phyloP scores from a whole-genome alignment of 2,888 invertebrate genomes.

The Leptothorax acervorum region DNA sequence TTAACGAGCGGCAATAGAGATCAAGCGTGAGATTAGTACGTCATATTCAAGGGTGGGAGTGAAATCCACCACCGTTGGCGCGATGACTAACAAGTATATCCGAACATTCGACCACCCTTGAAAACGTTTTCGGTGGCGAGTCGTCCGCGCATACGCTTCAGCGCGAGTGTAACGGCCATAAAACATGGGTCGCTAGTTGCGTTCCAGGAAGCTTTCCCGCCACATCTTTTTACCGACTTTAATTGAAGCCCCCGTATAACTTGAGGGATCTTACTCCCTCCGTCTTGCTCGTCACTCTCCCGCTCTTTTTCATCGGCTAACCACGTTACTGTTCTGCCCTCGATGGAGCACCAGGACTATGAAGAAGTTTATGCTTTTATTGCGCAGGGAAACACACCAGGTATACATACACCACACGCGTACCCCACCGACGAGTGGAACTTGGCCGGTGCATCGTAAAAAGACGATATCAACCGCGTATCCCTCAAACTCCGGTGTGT shows the following conservation, averaged over 20 bases:
- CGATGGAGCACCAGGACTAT: conserved; percentile 72
- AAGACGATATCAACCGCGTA: conserved; percentile 66
- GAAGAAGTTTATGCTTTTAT: conserved; percentile 81
- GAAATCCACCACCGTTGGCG: background rate
- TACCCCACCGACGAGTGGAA: conserved; percentile 7
- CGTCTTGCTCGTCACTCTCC: conserved; percentile 29
- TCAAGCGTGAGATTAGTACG: conserved; percentile 39
- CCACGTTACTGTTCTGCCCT: conserved; percentile 63
- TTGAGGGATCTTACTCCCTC: conserved; percentile 73
- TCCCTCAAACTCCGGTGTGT: conserved; percentile 57
- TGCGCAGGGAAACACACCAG: conserved; percentile 67
- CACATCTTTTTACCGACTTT: conserved; percentile 76
- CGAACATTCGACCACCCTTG: conserved; percentile 3
- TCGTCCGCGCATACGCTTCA: conserved; percentile 41
- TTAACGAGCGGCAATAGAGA: conserved; percentile 47
- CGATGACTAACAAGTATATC: conserved; percentile 15
- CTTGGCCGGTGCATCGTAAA: conserved; percentile 65
- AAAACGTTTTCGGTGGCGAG: conserved; percentile 33
- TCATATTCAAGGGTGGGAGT: conserved; percentile 18
- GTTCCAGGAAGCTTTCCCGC: conserved; percentile 75
- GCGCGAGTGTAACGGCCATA: conserved; percentile 62
- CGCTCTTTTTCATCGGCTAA: conserved; percentile 42
- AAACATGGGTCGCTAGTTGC: conserved; percentile 73
- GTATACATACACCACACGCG: conserved; percentile 38
- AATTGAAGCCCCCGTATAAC: conserved; percentile 80